Base-by-base conservation (phyloP, 2,888 invertebrate species). In the Agapetus fuscipes region DNA sequence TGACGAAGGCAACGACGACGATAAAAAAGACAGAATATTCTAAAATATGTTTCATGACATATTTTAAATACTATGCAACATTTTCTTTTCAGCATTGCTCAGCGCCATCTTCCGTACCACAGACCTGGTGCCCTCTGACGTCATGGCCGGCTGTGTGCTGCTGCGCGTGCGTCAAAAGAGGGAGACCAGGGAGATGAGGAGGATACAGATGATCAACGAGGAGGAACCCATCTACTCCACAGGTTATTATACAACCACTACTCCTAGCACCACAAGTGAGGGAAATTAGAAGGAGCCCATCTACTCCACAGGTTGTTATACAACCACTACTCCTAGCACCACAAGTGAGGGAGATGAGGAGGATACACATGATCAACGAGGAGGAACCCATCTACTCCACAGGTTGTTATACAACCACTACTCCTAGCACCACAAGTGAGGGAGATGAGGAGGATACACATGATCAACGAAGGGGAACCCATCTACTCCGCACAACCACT, bases 61-160 rank as follows among this genome's bases (percentile, higher is more conserved):
- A n/a, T n/a, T n/a, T n/a, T n/a, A n/a, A n/a, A n/a, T n/a, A n/a
- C n/a, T n/a, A n/a, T n/a, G n/a, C n/a, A n/a, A n/a, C n/a, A n/a
- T n/a, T n/a, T n/a, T n/a, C n/a, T 26, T 73, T 58, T 31, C 70
- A 73, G 80, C 79, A 48, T 63, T 89, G 6, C 70, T 89, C 45
- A 81, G 83, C 53, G 79, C 82, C 2, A 68, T 88, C 45, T 88
- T 89, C 60, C 72, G 89, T 53, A 85, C 86, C 48, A 80, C 86
- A 5, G 89, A 93, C 61, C 64, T 91, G 27, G 90, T 93, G 1
- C 84, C 89, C 1, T 86, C 89, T 1, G 94, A 93, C 59, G 77
- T 91, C 11, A 78, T 88, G 39, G 90, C 90, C 9, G 93, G 90
- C 9, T 78, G 87, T 53, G 78, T 93, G 14, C 72, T 93, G n/a